A percentile compares a stretch with the other conserved stretches of the same genome.
Conservation (phyloP, 2,113 vertebrate genomes). For the Channa maculata region DNA sequence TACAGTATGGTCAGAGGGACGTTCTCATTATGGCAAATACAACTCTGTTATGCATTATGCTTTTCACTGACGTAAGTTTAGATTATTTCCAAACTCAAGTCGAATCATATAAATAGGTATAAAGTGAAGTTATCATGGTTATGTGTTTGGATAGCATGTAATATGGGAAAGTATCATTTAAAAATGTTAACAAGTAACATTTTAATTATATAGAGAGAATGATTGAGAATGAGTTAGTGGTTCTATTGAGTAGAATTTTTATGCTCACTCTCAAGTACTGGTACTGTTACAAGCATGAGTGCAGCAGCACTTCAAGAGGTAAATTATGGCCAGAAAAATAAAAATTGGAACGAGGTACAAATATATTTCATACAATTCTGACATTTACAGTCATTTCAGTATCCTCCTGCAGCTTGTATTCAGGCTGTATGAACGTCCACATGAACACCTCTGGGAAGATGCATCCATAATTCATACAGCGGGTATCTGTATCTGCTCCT, state of each 20-base stretch:
- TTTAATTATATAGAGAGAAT: neutral
- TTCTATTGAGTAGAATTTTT: constrained; percentile 15
- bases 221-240: neutral
- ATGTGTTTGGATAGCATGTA: constrained; percentile 21
- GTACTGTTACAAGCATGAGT: neutral
- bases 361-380: neutral
- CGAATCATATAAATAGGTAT: neutral
- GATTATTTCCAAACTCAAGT: constrained; percentile 1
- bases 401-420: constrained; percentile 3
- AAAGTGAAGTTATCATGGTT: constrained; percentile 8
- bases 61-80: constrained; percentile 24
- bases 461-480: constrained; percentile 45
- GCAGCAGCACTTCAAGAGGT: neutral
- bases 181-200: neutral
- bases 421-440: constrained; percentile 16
- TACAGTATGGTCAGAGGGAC: constrained; percentile 55
- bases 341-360: neutral
- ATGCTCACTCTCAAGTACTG: neutral
- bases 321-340: neutral
- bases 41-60: constrained; percentile 35
- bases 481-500: constrained; percentile 40
- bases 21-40: constrained; percentile 29
- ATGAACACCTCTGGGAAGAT: constrained; percentile 40
- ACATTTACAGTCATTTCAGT: constrained; percentile 3
- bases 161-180: constrained; percentile 7